Conservation (phyloP, 1,140 invertebrate species). For the Drosophila jambulina region DNA sequence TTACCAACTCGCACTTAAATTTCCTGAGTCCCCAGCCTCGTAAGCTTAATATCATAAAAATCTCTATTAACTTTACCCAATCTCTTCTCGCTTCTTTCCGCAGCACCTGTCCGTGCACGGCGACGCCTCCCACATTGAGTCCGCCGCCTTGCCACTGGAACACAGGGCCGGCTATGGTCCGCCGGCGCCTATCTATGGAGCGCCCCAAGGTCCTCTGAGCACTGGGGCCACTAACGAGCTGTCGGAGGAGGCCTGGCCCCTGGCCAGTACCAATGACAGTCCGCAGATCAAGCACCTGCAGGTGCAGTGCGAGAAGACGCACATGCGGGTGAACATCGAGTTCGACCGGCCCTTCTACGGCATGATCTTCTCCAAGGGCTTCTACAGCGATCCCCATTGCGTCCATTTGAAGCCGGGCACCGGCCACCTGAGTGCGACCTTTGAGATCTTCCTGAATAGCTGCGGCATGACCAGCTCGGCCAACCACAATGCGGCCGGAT, state of each 20-base stretch:
- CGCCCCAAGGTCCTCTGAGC: constrained; percentile 85
- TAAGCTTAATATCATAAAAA: not conserved
- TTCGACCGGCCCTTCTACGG: constrained; percentile 98
- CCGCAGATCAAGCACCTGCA: constrained; percentile 96
- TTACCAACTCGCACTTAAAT: not conserved
- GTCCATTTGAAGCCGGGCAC: constrained; percentile 95
- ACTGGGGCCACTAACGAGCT: constrained; percentile 82
- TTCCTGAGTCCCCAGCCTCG: not conserved
- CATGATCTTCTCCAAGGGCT: constrained; percentile 97
- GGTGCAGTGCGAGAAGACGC: constrained; percentile 97
- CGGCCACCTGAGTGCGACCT: constrained; percentile 94
- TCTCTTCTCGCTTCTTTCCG: constrained; percentile 30
- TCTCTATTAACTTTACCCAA: not conserved
- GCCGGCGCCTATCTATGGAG: constrained; percentile 87
- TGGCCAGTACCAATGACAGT: constrained; percentile 90
- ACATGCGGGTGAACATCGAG: constrained; percentile 97
- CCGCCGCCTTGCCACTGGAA: constrained; percentile 91
- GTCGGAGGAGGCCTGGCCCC: constrained; percentile 90
- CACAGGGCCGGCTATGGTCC: constrained; percentile 91
- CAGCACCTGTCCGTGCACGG: constrained; percentile 88
- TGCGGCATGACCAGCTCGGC: constrained; percentile 96
- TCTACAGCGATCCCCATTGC: constrained; percentile 95
- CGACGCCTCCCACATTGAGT: constrained; percentile 91
- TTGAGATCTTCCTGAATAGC: constrained; percentile 95
- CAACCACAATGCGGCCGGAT: constrained; percentile 92